Percentiles rank a stretch among this genome's conserved stretches.
Evolutionary conservation across 2,888 invertebrate genomes (phyloP).

Genomic region (Lasioglossum vierecki): DNA sequence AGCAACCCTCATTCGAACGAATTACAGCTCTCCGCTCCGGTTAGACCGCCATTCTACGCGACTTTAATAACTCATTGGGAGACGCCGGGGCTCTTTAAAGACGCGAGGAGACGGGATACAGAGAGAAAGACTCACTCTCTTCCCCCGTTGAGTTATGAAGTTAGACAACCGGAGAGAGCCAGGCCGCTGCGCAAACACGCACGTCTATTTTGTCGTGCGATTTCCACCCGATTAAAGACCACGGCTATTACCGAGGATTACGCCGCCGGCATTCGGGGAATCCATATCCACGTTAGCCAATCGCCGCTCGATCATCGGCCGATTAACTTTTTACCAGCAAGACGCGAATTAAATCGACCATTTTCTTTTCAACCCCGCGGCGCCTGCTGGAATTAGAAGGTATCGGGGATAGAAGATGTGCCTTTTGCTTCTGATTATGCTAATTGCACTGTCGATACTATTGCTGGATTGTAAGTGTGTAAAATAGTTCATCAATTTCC

Average conservation of each 20-base stretch:
- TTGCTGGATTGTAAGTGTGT: no score
- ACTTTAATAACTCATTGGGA: conserved; percentile 12
- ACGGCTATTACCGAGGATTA: neutral
- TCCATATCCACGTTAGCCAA: neutral
- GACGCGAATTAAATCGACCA: neutral
- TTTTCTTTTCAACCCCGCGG: neutral
- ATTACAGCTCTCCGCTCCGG: conserved; percentile 5
- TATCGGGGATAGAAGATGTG: neutral
- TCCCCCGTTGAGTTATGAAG: neutral
- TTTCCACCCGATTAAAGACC: neutral
- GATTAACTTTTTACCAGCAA: neutral
- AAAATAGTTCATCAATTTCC: no score
- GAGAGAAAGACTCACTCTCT: neutral
- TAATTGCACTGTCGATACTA: neutral
- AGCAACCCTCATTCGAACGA: conserved; percentile 10
- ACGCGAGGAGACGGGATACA: neutral
- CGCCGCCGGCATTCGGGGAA: neutral
- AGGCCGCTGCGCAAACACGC: conserved; percentile 1
- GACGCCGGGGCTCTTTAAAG: neutral
- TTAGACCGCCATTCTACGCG: neutral
- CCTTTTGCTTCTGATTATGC: neutral
- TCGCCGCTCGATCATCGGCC: neutral
- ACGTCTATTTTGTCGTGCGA: neutral
- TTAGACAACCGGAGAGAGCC: neutral
- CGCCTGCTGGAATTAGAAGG: neutral